phyloP scores from a whole-genome alignment of 1,140 invertebrate species.

The Caenorhabditis inopinata region DNA sequence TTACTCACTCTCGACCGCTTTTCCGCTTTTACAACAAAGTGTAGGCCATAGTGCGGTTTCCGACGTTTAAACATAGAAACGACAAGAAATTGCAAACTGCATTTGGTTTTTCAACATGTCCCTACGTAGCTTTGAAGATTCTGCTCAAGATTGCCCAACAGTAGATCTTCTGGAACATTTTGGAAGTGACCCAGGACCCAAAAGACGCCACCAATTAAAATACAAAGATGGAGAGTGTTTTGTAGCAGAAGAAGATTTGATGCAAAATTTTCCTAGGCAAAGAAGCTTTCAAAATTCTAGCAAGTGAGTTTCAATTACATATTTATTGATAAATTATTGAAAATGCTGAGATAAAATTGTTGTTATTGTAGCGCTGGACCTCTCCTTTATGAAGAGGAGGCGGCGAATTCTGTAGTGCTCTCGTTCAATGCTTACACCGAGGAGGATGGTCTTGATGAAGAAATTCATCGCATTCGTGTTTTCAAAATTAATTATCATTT shows the following conservation, averaged over 20 bases:
- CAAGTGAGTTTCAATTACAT: neutral
- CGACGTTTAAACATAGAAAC: slow-evolving; percentile 10
- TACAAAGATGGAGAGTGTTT: slow-evolving; percentile 45
- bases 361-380: slow-evolving; percentile 29
- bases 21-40: neutral
- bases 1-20: slow-evolving; percentile 16
- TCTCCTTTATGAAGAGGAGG: slow-evolving; percentile 15
- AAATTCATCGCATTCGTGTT: slow-evolving; percentile 24
- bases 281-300: slow-evolving; percentile 30
- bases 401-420: neutral
- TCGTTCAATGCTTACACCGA: slow-evolving; percentile 27
- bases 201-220: slow-evolving; percentile 22
- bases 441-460: slow-evolving; percentile 35
- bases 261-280: slow-evolving; percentile 13
- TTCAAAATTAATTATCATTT: slow-evolving; percentile 43
- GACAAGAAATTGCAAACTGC: neutral
- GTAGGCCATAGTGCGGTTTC: neutral
- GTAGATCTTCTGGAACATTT: slow-evolving; percentile 42
- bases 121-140: neutral
- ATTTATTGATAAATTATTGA: neutral
- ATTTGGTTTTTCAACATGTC: neutral
- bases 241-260: slow-evolving; percentile 6
- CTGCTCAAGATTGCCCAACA: slow-evolving; percentile 27
- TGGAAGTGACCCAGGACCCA: slow-evolving; percentile 28
- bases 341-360: no score